A percentile compares a stretch with the other conserved stretches of the same genome.
Conservation (phyloP, 2,797 vertebrate genomes). For the Acrocephalus scirpaceus region DNA sequence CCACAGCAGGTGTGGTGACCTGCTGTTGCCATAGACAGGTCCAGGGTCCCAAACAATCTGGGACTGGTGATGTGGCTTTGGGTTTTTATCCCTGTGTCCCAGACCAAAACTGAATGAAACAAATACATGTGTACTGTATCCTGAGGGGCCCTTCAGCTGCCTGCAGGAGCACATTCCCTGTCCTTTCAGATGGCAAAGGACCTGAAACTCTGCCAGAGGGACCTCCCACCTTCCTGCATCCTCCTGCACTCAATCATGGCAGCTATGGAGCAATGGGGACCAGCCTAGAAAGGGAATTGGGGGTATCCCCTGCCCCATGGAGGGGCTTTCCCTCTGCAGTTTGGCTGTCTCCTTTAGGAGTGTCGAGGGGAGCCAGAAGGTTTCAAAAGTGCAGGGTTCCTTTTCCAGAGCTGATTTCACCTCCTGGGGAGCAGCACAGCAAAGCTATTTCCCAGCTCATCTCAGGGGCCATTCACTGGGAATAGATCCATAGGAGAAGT, state of each 20-base stretch:
- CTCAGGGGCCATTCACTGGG: rapidly evolving
- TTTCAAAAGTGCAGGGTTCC: not conserved
- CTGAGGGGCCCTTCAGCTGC: not conserved
- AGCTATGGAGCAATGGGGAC: rapidly evolving
- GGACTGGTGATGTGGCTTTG: rapidly evolving
- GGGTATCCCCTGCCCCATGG: rapidly evolving
- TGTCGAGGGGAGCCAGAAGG: not conserved
- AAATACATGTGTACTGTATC: rapidly evolving
- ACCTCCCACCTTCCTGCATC: not conserved
- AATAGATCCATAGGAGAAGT: not conserved
- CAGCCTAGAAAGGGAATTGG: not conserved
- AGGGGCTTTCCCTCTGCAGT: not conserved
- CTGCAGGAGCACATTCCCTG: not conserved
- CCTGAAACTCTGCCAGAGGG: not conserved
- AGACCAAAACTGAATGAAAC: not conserved
- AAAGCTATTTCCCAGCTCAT: rapidly evolving
- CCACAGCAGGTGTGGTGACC: not conserved
- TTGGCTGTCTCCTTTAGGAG: not conserved
- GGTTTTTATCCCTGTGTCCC: too few relatives aligned
- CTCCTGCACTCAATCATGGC: rapidly evolving
- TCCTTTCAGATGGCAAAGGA: not conserved
- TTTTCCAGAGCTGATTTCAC: not conserved
- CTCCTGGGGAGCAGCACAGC: not conserved
- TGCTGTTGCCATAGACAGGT: not conserved
- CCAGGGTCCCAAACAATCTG: not conserved